Base-by-base conservation (phyloP, 1,140 invertebrate genomes). In the Gonatopus flavifemur region DNA sequence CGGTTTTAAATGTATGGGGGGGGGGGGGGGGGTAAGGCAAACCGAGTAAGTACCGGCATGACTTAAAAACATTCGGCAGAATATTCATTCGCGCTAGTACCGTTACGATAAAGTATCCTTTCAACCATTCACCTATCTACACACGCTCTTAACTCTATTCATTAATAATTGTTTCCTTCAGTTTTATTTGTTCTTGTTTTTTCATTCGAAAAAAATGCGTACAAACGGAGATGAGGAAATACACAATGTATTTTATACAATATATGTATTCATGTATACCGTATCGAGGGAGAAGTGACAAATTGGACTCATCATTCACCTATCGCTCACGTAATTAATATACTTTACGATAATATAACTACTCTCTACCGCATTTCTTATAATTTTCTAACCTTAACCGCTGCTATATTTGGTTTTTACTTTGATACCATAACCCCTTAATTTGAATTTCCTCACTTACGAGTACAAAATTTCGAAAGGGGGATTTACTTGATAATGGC, bases 1-100 rank as follows among this genome's bases (percentile, higher is more conserved):
- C n/a, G n/a, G n/a, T n/a, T n/a, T n/a, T n/a, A n/a, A n/a, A n/a
- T n/a, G n/a, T n/a, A n/a, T n/a, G n/a, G n/a, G n/a, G n/a, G n/a
- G n/a, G n/a, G n/a, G n/a, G n/a, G n/a, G n/a, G n/a, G n/a, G n/a
- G n/a, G n/a, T n/a, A n/a, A n/a, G n/a, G n/a, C n/a, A n/a, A n/a
- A n/a, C n/a, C n/a, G n/a, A n/a, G n/a, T n/a, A n/a, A n/a, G n/a
- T n/a, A n/a, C n/a, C n/a, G n/a, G n/a, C n/a, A n/a, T n/a, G n/a
- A n/a, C n/a, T n/a, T n/a, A n/a, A n/a, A n/a, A n/a, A n/a, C 25
- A 66, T 62, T 66, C 66, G 66, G 66, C 66, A 68, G 66, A 63
- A 69, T 69, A 53, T 69, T 69, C 66, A 54, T 65, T 55, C 67
- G 62, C 66, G 64, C 66, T 69, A 69, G 66, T 69, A 67, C 64